phyloP scores from a whole-genome alignment of 2,888 invertebrate genomes.

The Pseudococcus viburni region DNA sequence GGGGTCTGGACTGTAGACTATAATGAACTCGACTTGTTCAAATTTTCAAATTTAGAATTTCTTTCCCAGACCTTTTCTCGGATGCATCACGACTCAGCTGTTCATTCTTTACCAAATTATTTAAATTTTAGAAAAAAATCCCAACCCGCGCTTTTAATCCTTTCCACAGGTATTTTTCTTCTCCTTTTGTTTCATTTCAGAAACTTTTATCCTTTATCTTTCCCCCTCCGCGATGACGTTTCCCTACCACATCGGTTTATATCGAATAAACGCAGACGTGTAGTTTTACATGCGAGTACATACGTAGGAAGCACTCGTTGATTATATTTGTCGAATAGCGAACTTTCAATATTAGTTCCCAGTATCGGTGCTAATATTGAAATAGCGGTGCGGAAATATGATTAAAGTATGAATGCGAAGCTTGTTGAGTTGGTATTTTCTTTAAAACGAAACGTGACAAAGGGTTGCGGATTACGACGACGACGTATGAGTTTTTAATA shows the following conservation, averaged over 20 bases:
- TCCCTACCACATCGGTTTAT: neutral
- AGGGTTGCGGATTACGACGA: neutral
- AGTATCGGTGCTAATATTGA: constrained; percentile 24
- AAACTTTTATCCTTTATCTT: too few species aligned
- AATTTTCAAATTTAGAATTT: too few species aligned
- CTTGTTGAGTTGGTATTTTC: constrained; percentile 32
- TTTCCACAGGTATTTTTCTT: too few species aligned
- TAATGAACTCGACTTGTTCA: too few species aligned
- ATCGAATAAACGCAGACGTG: constrained; percentile 11
- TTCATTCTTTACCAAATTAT: too few species aligned
- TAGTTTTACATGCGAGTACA: neutral
- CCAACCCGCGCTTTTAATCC: too few species aligned
- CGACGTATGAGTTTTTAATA: constrained; percentile 27
- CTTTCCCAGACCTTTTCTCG: too few species aligned
- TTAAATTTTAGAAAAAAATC: too few species aligned
- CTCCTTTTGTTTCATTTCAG: too few species aligned
- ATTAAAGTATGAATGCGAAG: constrained; percentile 26
- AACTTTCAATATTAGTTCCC: constrained; percentile 38
- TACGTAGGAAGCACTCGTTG: neutral
- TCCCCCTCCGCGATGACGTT: too few species aligned
- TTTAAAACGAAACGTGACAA: constrained; percentile 31
- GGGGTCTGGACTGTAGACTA: too few species aligned
- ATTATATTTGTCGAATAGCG: neutral
- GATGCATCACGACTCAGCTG: too few species aligned
- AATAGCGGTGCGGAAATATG: constrained; percentile 6